phyloP scores from a whole-genome alignment of 2,113 vertebrate genomes.

The Phylloscopus trochiloides region DNA sequence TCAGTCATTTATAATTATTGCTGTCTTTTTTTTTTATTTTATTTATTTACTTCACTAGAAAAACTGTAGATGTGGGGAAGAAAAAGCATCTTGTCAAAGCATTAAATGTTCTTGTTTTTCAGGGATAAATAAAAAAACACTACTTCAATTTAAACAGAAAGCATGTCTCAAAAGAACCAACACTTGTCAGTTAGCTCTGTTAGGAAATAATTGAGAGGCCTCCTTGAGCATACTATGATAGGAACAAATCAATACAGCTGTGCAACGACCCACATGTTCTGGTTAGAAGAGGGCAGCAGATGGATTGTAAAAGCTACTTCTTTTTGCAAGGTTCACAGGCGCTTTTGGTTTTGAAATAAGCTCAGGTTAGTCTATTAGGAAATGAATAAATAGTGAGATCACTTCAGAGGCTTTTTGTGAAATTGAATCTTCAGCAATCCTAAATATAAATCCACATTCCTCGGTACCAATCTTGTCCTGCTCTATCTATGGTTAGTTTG shows the following conservation, averaged over 20 bases:
- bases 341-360: not conserved
- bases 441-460: conserved; percentile 57
- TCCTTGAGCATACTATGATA: not conserved
- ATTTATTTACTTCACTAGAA: not conserved
- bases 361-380: conserved; percentile 33
- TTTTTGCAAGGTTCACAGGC: not conserved
- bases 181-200: not conserved
- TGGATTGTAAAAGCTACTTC: not conserved
- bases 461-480: conserved; percentile 33
- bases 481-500: conserved; percentile 50
- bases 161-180: not conserved
- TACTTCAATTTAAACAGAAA: not conserved
- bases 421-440: conserved; percentile 47
- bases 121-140: not conserved
- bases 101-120: not conserved
- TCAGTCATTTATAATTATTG: not conserved
- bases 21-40: not conserved
- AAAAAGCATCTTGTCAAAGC: not conserved
- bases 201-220: not conserved
- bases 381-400: conserved; percentile 36
- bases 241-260: not conserved
- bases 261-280: not conserved
- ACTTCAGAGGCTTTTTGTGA: conserved; percentile 17
- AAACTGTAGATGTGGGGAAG: not conserved
- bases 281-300: not conserved